phyloP scores from a whole-genome alignment of 2,113 vertebrate genomes.

The Puffinus mauretanicus region DNA sequence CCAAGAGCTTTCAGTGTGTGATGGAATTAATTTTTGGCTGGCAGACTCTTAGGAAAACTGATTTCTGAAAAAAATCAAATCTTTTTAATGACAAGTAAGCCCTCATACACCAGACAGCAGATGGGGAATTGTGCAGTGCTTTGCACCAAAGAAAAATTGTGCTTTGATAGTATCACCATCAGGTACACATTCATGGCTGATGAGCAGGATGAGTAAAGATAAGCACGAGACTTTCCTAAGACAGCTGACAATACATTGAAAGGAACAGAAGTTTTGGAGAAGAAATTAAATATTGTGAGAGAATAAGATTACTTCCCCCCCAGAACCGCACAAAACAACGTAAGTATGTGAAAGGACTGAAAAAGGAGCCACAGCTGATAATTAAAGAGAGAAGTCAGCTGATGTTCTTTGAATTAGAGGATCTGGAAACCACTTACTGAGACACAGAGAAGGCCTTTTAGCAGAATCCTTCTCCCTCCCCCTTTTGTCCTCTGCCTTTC shows the following conservation, averaged over 20 bases:
- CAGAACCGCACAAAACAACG: background rate
- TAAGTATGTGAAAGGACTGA: background rate
- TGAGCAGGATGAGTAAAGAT: background rate
- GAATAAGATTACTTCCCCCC: background rate
- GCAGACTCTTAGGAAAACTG: background rate
- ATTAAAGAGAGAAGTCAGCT: background rate
- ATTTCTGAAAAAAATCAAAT: background rate
- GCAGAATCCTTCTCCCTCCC: background rate
- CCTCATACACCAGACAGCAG: background rate
- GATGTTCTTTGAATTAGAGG: background rate
- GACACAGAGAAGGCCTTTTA: background rate
- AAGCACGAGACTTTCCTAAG: background rate
- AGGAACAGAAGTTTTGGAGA: background rate
- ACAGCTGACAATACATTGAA: background rate
- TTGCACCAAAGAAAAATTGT: background rate
- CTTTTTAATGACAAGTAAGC: background rate
- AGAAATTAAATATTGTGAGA: background rate
- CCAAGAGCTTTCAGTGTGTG: background rate
- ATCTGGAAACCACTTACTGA: background rate
- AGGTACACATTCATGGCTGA: background rate
- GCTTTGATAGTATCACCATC: background rate
- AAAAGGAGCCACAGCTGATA: background rate
- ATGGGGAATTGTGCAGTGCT: background rate
- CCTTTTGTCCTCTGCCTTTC: background rate
- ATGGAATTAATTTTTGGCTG: background rate